Evolutionary conservation across 1,140 invertebrate genomes (phyloP), one percentile per base, ranked within the genome.

Genomic region (Drosophila athabasca): DNA sequence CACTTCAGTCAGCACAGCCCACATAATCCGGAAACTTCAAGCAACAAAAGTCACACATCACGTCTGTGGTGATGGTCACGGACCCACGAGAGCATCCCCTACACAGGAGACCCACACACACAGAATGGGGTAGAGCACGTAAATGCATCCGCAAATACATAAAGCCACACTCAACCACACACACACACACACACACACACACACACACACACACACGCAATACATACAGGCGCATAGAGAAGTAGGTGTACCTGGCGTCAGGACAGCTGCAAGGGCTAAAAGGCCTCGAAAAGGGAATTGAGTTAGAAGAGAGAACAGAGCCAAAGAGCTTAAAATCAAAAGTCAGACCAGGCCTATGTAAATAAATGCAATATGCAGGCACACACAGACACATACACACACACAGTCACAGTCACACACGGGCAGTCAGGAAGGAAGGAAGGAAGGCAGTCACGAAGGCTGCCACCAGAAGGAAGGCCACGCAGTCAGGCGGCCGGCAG

Each of bases 361-460:
- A 87, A 87, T 87, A 87, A 79, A 88, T 88, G 83, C 82, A 88
- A 76, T 88, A 82, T 82, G 75, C 83, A 88, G 83, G 79, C 58
- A 39, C 35, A 26, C 24, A 26, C 24, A 26, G 4, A 39, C 54
- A 35, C 52, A 54, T 41, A 46, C 48, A 72, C 29, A 9, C 17
- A 26, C 24, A 26, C 24, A 26, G 24, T 13, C 54, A 35, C 51
- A 54, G 45, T 43, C 48, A 71, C 29, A 8, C 24, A 29, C 26
- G 52, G 19, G 67, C 29, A 22, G 17, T 19, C 48, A 31, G 55
- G 19, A 60, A 73, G 71, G 67, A 66, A 62, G 59, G 41, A 44
- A 50, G 39, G 26, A 69, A 54, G 60, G 48, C 71, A 68, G 59
- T 39, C 53, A 39, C 35, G 11, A 39, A 39, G 35, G 35, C 35